Percentiles rank a stretch among this genome's conserved stretches.
phyloP scores from a whole-genome alignment of 2,888 invertebrate species.

The Cylindroiulus punctatus region DNA sequence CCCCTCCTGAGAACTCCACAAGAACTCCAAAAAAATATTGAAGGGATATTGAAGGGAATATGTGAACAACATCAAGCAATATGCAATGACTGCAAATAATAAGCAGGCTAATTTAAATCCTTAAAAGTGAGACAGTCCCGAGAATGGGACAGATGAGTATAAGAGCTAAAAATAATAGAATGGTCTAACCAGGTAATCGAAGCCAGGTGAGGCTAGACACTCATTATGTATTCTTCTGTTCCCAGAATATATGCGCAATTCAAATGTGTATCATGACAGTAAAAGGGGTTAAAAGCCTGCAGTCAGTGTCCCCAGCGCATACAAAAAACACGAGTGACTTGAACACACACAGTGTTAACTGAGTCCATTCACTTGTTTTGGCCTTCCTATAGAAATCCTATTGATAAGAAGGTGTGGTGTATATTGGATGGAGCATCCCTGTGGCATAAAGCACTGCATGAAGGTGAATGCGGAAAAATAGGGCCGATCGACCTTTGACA shows the following conservation, averaged over 20 bases:
- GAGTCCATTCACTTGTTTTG: not conserved
- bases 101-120: too few species aligned
- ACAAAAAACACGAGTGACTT: not conserved
- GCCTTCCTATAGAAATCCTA: not conserved
- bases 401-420: not conserved
- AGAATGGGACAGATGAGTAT: too few species aligned
- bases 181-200: not conserved
- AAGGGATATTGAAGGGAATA: not conserved
- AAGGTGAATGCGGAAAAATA: slow-evolving; percentile 18
- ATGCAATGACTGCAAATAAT: too few species aligned
- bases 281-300: not conserved
- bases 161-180: too few species aligned
- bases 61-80: not conserved
- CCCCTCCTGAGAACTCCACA: too few species aligned
- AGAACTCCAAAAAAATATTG: too few species aligned
- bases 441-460: not conserved
- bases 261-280: not conserved
- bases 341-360: not conserved
- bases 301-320: not conserved
- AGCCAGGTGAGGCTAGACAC: not conserved
- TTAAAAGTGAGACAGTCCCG: not conserved
- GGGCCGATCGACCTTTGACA: not conserved
- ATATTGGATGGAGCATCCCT: too few species aligned
- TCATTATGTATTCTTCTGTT: not conserved
- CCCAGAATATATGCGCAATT: not conserved